Base-by-base conservation (phyloP, 2,888 invertebrate genomes). In the Neoaliturus tenellus region DNA sequence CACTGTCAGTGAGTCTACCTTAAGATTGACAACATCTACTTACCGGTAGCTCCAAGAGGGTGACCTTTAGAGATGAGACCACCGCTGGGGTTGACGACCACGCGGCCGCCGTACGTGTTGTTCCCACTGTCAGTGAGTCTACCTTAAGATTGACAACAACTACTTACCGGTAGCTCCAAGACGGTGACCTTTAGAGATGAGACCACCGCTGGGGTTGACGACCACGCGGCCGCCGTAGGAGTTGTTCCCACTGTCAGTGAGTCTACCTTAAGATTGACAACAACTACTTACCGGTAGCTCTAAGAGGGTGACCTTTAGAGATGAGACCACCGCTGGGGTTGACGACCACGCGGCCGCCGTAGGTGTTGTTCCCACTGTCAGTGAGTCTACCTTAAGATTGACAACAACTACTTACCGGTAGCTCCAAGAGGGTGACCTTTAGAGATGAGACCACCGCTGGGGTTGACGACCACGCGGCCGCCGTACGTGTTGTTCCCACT, bases 281-380 rank as follows among this genome's bases (percentile, higher is more conserved):
- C n/a, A n/a, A n/a, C n/a, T n/a, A n/a, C n/a, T 86, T 90, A 89
- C 97, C 98, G 12, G 99, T 99, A 0, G 99, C 99, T 75, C 99
- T 99, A 83, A 99, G 92, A 17, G 99, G 99, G 93, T 99, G 99
- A 0, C 99, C 99, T 91, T 99, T 99, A 0, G 99, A 98, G 86
- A 99, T 99, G 67, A 99, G 93, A n/a, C 99, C 99, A 80, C 99
- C 99, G 89, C 98, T 98, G 0, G 99, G 99, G 91, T 99, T 99
- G n/a, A 99, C 93, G 3, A 99, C 99, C 90, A 96, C 98, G 90
- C 96, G 96, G 28, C 99, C 99, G 39, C 99, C 96, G 89, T 99
- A 99, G 0, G 99, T 99, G 90, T 99, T 99, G 89, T 99, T 96
- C 0, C 98, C 98, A 5, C 95, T 93, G 90, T 99, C 99, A 86